Conservation (phyloP, 2,888 invertebrate genomes). For the Strigamia maritima region DNA sequence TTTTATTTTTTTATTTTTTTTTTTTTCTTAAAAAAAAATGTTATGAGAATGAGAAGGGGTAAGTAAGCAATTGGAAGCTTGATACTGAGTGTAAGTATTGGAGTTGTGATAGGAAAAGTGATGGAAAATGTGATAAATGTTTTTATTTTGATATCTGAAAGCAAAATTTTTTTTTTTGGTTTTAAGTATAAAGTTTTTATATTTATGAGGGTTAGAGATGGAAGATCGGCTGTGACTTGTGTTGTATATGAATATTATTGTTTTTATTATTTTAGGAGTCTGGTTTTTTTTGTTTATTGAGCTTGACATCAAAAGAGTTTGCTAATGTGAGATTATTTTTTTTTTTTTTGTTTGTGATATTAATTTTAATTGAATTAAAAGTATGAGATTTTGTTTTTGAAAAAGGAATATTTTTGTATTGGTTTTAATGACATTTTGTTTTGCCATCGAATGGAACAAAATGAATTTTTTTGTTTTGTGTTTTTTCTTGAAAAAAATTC, state of each 20-base stretch:
- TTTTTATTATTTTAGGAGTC: not conserved
- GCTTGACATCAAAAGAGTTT: constrained; percentile 13
- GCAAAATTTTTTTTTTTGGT: not conserved
- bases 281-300: not conserved
- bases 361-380: not conserved
- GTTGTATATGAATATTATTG: not conserved
- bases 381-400: not conserved
- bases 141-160: constrained; percentile 12
- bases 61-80: too few relatives aligned
- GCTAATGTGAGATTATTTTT: not conserved
- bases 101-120: not conserved
- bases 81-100: too few relatives aligned
- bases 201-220: not conserved
- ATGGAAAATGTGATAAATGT: constrained; percentile 2
- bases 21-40: not conserved
- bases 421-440: not conserved
- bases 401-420: not conserved
- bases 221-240: not conserved
- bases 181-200: not conserved
- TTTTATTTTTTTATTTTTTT: not conserved
- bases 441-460: not conserved
- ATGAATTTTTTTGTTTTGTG: not conserved
- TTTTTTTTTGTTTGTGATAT: not conserved
- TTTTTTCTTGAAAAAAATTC: not conserved
- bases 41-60: too few relatives aligned